A percentile compares a stretch with the other conserved stretches of the same genome.
These are phyloP conservation scores for Tauraco hartlaubi DNA, from an alignment of 2,797 vertebrate species.

Conservation along the genomic window DNA sequence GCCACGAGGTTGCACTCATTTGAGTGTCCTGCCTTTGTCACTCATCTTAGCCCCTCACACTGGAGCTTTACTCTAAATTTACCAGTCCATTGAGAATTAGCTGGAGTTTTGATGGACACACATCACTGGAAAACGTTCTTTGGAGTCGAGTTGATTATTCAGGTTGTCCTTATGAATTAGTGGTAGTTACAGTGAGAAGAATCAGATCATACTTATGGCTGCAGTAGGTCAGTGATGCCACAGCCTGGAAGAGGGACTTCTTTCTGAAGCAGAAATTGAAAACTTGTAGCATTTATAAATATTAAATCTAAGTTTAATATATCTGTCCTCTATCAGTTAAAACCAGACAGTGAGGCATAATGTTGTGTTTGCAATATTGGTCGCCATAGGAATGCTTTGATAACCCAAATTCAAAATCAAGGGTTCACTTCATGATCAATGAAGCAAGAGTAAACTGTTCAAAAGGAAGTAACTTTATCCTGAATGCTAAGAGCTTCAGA, in stretches of 20 bases:
- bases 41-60: not conserved
- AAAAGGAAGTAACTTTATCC: not conserved
- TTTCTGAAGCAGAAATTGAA: not conserved
- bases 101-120: not conserved
- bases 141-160: not conserved
- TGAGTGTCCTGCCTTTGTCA: not conserved
- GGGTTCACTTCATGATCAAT: not conserved
- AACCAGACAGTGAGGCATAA: not conserved
- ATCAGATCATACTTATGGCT: accelerated
- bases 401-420: not conserved
- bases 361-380: not conserved
- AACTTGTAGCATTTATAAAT: not conserved
- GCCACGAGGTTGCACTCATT: not conserved
- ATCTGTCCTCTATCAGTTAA: not conserved
- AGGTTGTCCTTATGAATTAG: not conserved
- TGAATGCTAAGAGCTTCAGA: not conserved
- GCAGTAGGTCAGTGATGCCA: not conserved
- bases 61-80: not conserved
- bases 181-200: not conserved
- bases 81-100: not conserved
- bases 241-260: not conserved
- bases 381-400: not conserved
- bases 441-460: not conserved
- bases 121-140: not conserved
- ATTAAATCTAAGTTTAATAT: not conserved